Evolutionary conservation across 2,888 invertebrate genomes (phyloP), one percentile per base, ranked within the genome.

Genomic region (Chydorus sphaericus): DNA sequence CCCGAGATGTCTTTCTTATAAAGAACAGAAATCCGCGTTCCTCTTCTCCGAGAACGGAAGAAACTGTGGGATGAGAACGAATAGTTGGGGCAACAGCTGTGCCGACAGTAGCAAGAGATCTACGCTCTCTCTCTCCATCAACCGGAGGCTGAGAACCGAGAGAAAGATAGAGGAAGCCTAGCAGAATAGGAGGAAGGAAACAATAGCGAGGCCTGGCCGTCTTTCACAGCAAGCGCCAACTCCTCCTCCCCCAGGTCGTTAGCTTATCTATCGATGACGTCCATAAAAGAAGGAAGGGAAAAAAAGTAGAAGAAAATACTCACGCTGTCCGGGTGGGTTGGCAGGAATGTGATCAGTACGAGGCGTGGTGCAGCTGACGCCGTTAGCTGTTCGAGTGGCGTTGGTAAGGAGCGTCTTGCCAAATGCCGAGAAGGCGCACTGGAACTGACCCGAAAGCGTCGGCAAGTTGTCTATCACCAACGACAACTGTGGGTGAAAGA

Each of bases 381-480:
- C 91, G 66, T 86, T 87, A 20, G 85, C 81, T 68, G 90, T 88
- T 64, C 89, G 80, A n/a, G 88, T 88, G 18, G 92, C 92, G 70
- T 91, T 89, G 28, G 91, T 92, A 62, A 85, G 84, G 61, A 92
- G 77, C 30, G 85, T 85, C 71, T 90, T 90, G 67, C 89, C 89
- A 54, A 88, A 78, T 58, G 88, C 89, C 58, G 90, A 85, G 73
- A 94, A 96, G 60, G 91, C 92, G 74, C 96, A 96, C 62, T 88
- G 77, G 67, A 94, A 86, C 70, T 87, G 85, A 60, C 91, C 92
- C 62, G 83, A 81, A 55, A 92, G 76, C 58, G 85, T 86, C 57
- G 96, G 96, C 67, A 97, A 79, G 73, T 97, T 94, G 73, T 96
- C 93, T 65, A 97, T 92, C 61, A 85, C 83, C 67, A 97, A 78